A percentile compares a stretch with the other conserved stretches of the same genome.
These are phyloP conservation scores for Eclectus roratus DNA, from an alignment of 2,113 vertebrate genomes.

Conservation along the genomic window DNA sequence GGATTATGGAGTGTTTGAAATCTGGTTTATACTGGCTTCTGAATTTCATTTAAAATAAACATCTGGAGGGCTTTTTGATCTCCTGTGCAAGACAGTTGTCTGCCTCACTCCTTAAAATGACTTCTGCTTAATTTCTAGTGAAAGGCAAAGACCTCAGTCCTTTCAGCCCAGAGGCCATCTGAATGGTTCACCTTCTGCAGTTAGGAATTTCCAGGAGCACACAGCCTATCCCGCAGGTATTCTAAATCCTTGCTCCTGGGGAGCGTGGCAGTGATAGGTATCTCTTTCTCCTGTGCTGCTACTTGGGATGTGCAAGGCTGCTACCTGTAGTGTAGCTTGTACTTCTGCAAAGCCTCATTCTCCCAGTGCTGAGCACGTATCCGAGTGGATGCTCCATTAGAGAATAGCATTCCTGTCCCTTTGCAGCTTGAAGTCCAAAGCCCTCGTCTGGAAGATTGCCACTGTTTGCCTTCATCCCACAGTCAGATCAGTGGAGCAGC, in stretches of 20 bases:
- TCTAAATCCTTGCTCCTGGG: background rate
- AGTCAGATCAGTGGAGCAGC: background rate
- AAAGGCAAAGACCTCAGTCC: background rate
- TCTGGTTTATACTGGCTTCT: conserved; percentile 50
- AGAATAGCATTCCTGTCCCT: background rate
- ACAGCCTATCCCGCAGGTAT: background rate
- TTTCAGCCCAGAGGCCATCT: background rate
- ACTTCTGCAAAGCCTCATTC: background rate
- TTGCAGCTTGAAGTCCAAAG: background rate
- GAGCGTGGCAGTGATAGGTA: background rate
- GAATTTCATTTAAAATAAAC: conserved; percentile 57
- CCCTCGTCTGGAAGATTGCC: background rate
- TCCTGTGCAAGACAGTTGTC: background rate
- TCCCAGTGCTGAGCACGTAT: background rate
- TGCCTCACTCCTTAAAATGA: background rate
- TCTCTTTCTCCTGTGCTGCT: background rate
- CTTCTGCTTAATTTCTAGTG: conserved; percentile 24
- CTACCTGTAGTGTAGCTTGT: background rate
- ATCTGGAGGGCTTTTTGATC: conserved; percentile 60
- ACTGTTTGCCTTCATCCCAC: background rate
- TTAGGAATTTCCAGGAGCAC: background rate
- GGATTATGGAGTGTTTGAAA: conserved; percentile 48
- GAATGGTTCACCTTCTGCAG: background rate
- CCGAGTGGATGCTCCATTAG: background rate
- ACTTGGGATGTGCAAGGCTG: background rate